phyloP scores from a whole-genome alignment of 2,888 invertebrate genomes.

The Neoitamus cyanurus region DNA sequence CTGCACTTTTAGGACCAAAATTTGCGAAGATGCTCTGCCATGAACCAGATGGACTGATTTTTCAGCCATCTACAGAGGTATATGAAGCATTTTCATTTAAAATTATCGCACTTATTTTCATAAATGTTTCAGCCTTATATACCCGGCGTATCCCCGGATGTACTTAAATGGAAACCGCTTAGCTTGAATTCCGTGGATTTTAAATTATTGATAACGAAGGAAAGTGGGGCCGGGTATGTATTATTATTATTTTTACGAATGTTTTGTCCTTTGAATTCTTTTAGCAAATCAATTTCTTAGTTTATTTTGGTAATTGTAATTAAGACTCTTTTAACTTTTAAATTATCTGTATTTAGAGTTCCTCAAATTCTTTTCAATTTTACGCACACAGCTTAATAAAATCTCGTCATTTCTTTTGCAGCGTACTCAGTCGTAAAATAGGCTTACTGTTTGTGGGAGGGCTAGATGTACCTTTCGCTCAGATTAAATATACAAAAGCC shows the following conservation, averaged over 20 bases:
- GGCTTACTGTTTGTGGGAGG: constrained; percentile 86
- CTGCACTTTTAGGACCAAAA: constrained; percentile 80
- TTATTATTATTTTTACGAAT: background rate
- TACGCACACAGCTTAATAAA: too few species aligned
- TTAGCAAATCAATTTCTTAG: background rate
- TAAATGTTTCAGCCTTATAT: constrained; percentile 76
- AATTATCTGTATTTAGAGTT: too few species aligned
- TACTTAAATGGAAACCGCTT: constrained; percentile 98
- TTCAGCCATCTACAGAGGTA: constrained; percentile 88
- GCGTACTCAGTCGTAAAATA: constrained; percentile 75
- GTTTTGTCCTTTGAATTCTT: background rate
- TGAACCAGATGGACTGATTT: constrained; percentile 97
- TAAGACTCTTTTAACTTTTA: too few species aligned
- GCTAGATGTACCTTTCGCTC: constrained; percentile 73
- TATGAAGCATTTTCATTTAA: too few species aligned
- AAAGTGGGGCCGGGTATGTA: constrained; percentile 78
- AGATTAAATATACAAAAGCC: constrained; percentile 83
- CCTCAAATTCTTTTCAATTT: too few species aligned
- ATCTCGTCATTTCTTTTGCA: constrained; percentile 64
- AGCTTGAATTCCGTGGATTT: constrained; percentile 97
- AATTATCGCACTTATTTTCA: background rate
- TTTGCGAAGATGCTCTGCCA: constrained; percentile 88
- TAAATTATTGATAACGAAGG: constrained; percentile 81
- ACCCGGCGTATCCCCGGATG: constrained; percentile 82
- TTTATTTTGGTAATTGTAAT: too few species aligned